These are phyloP conservation scores for Dicrurus megarhynchus DNA, from an alignment of 2,113 vertebrate genomes.

Conservation along the genomic window DNA sequence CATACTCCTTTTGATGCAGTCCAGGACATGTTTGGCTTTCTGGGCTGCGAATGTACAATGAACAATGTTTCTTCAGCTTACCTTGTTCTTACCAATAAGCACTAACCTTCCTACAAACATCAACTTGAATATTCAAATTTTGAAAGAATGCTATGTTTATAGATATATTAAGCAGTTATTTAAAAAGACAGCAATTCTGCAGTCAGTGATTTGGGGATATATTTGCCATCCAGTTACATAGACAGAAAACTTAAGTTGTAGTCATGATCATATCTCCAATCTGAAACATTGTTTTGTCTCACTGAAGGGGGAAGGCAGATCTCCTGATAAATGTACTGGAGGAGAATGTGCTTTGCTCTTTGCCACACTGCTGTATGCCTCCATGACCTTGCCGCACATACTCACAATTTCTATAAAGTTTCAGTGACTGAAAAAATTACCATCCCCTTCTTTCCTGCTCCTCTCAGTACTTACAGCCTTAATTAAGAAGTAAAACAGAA, in stretches of 20 bases:
- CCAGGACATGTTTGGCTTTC: background rate
- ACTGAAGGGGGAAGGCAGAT: background rate
- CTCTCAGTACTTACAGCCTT: background rate
- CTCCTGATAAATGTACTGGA: background rate
- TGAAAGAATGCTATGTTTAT: background rate
- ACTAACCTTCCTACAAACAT: background rate
- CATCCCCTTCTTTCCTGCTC: background rate
- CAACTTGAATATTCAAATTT: background rate
- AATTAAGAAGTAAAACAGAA: background rate
- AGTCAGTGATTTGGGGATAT: background rate
- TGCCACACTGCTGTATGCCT: background rate
- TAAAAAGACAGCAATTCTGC: background rate
- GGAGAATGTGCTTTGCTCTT: background rate
- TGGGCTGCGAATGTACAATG: background rate
- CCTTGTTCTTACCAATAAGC: background rate
- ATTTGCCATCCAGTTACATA: background rate
- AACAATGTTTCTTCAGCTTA: background rate
- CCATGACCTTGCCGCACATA: background rate
- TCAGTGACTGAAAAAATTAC: background rate
- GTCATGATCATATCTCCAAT: background rate
- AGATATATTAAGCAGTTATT: background rate
- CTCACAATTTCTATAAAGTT: background rate
- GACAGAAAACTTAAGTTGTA: background rate
- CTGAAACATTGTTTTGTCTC: conserved; percentile 4
- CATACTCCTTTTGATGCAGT: background rate